phyloP scores from a whole-genome alignment of 2,888 invertebrate genomes.

The Aspidiotus rigidus region DNA sequence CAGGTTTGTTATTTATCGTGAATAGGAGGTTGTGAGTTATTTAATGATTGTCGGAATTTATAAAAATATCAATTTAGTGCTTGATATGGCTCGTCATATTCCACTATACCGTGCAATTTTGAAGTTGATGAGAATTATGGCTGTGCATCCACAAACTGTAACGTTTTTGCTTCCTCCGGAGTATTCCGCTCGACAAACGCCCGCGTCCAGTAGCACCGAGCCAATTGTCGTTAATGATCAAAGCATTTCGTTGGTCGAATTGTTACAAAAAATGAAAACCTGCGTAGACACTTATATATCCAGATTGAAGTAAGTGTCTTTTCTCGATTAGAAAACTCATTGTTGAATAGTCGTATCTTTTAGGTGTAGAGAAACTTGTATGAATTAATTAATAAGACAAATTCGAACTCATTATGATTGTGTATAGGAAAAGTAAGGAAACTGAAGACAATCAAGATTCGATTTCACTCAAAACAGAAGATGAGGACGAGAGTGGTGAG shows the following conservation, averaged over 20 bases:
- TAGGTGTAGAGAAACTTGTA: too few relatives aligned
- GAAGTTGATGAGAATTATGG: conserved; percentile 67
- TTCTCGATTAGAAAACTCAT: too few relatives aligned
- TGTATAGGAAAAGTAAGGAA: conserved; percentile 17
- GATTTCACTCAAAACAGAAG: conserved; percentile 57
- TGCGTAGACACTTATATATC: conserved; percentile 88
- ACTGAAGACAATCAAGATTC: conserved; percentile 37
- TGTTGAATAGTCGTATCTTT: neutral
- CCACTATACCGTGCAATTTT: conserved; percentile 81
- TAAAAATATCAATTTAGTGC: conserved; percentile 48
- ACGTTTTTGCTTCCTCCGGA: conserved; percentile 54
- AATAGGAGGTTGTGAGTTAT: neutral
- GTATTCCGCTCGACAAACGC: conserved; percentile 38
- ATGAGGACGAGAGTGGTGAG: conserved; percentile 59
- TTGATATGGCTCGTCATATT: conserved; percentile 95
- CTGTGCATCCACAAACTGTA: conserved; percentile 52
- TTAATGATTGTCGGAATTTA: neutral
- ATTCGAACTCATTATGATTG: neutral
- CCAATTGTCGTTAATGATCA: conserved; percentile 39
- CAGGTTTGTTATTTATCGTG: conserved; percentile 47
- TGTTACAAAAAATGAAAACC: conserved; percentile 76
- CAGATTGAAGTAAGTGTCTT: conserved; percentile 57
- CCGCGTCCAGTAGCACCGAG: conserved; percentile 37
- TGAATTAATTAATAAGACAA: neutral
- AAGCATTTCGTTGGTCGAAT: conserved; percentile 60